Conservation (phyloP, 2,797 vertebrate genomes). For the Bradypodion pumilum region DNA sequence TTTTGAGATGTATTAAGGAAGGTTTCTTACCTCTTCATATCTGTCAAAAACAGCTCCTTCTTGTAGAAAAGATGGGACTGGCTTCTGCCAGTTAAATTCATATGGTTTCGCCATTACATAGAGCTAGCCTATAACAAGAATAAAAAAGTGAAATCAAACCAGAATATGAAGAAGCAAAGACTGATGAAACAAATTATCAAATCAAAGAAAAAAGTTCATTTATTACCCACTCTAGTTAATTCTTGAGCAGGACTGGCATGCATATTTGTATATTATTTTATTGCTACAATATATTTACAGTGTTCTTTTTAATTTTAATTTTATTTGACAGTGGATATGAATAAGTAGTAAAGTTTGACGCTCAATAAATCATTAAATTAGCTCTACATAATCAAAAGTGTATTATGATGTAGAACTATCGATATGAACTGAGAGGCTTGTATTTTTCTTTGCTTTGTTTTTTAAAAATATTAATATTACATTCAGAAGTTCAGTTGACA, state of each 20-base stretch:
- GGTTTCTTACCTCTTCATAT: conserved; percentile 93
- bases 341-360: too few relatives aligned
- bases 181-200: background rate
- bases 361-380: too few relatives aligned
- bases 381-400: too few relatives aligned
- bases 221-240: background rate
- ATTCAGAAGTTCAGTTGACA: too few relatives aligned
- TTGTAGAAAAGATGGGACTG: conserved; percentile 92
- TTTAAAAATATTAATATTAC: too few relatives aligned
- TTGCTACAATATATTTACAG: background rate
- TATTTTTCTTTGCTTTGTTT: too few relatives aligned
- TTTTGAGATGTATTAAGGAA: background rate
- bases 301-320: too few relatives aligned
- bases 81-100: conserved; percentile 98
- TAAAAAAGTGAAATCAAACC: conserved; percentile 44
- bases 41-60: conserved; percentile 93
- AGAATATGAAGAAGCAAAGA: conserved; percentile 21
- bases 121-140: conserved; percentile 76
- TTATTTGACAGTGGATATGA: too few relatives aligned
- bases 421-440: too few relatives aligned
- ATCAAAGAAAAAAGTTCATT: background rate
- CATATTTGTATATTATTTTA: background rate
- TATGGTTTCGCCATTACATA: conserved; percentile 97
- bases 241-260: background rate
- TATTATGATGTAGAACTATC: too few relatives aligned